Percentiles rank a stretch among this genome's conserved stretches.
Evolutionary conservation across 2,113 vertebrate species (phyloP).

Genomic region (Nansenia antarctica): DNA sequence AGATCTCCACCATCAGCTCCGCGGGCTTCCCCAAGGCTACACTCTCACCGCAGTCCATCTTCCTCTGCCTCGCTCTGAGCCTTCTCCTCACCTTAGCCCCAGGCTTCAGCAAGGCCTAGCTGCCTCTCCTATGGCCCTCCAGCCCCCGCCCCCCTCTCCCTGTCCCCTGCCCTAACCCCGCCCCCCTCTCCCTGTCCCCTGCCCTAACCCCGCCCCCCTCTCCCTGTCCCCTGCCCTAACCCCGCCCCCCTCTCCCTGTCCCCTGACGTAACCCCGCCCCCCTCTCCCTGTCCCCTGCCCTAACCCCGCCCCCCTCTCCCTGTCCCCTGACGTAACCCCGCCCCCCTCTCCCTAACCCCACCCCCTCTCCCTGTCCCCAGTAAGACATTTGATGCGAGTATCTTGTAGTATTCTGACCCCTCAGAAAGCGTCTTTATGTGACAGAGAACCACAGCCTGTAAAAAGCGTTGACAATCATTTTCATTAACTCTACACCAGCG

Average conservation of each 20-base stretch:
- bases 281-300: too few species aligned
- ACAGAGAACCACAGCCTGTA: slow-evolving; percentile 14
- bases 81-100: background rate
- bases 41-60: slow-evolving; percentile 36
- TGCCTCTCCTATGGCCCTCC: background rate
- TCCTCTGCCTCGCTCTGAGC: slow-evolving; percentile 14
- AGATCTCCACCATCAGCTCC: slow-evolving; percentile 79
- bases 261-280: too few species aligned
- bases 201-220: too few species aligned
- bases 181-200: too few species aligned
- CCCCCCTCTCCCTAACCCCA: too few species aligned
- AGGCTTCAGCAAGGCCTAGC: background rate
- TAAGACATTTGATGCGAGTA: background rate
- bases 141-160: too few species aligned
- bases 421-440: background rate
- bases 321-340: too few species aligned
- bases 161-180: too few species aligned
- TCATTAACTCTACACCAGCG: background rate
- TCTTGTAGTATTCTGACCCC: slow-evolving; percentile 12
- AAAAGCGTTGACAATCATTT: slow-evolving; percentile 40
- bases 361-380: background rate
- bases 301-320: too few species aligned
- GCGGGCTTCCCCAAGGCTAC: slow-evolving; percentile 48
- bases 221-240: too few species aligned
- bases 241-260: too few species aligned